Percentiles rank a stretch among this genome's conserved stretches.
Conservation (phyloP, 2,113 vertebrate genomes). For the Sisor rabdophorus region DNA sequence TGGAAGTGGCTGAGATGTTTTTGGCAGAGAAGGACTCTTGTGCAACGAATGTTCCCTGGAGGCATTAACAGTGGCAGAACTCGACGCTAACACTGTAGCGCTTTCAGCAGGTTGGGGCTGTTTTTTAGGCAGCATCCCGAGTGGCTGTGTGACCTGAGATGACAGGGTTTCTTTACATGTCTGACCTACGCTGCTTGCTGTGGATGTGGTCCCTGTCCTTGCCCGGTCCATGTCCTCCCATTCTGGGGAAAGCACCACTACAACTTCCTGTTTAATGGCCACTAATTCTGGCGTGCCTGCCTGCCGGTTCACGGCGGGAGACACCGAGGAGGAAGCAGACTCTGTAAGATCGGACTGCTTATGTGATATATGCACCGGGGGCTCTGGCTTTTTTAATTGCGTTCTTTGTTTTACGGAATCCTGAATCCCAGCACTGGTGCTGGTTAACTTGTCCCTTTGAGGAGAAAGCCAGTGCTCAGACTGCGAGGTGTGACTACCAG, state of each 20-base stretch:
- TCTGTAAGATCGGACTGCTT: slow-evolving; percentile 12
- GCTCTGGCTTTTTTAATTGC: slow-evolving; percentile 33
- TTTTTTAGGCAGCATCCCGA: slow-evolving; percentile 54
- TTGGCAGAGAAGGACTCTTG: slow-evolving; percentile 59
- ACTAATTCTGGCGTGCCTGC: slow-evolving; percentile 35
- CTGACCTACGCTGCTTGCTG: slow-evolving; percentile 7
- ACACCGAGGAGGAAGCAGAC: slow-evolving; percentile 39
- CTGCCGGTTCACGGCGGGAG: slow-evolving; percentile 38
- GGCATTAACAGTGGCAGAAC: slow-evolving; percentile 39
- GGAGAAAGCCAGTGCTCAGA: slow-evolving; percentile 31
- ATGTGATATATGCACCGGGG: not conserved
- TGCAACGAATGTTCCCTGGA: slow-evolving; percentile 41
- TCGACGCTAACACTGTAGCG: slow-evolving; percentile 22
- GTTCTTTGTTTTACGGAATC: slow-evolving; percentile 23
- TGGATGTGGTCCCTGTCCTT: slow-evolving; percentile 30
- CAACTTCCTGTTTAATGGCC: slow-evolving; percentile 64
- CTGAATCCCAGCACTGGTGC: slow-evolving; percentile 19
- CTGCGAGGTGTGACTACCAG: slow-evolving; percentile 12
- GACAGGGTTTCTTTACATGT: slow-evolving; percentile 45
- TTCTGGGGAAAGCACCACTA: slow-evolving; percentile 51
- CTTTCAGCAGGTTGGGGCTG: slow-evolving; percentile 31
- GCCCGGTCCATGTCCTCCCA: slow-evolving; percentile 45
- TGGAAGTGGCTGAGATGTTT: slow-evolving; percentile 43
- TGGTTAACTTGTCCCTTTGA: slow-evolving; percentile 24
- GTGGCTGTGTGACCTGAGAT: slow-evolving; percentile 51